Percentiles rank a stretch among this genome's conserved stretches.
Conservation (phyloP, 1,140 invertebrate genomes). For the Branchinecta lindahli region DNA sequence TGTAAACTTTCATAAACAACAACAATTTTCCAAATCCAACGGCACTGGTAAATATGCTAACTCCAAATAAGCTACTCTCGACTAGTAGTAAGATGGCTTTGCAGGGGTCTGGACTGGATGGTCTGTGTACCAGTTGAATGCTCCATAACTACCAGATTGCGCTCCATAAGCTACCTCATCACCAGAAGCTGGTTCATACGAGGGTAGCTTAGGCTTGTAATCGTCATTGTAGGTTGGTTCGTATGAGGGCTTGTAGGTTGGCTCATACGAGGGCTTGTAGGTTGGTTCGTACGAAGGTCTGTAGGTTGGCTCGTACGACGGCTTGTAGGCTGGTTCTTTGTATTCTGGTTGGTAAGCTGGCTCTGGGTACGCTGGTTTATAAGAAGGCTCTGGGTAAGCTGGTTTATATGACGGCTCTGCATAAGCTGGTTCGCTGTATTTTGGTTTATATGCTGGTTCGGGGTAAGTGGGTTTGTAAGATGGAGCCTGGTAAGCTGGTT, state of each 20-base stretch:
- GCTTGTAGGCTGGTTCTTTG: background rate
- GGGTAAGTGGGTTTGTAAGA: too few species aligned
- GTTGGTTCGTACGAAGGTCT: background rate
- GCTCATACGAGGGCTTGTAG: background rate
- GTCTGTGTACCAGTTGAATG: background rate
- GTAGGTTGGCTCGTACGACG: background rate
- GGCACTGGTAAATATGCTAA: too few species aligned
- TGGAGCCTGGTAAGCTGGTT: too few species aligned
- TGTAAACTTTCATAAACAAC: too few species aligned
- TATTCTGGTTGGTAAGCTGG: background rate
- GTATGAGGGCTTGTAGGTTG: background rate
- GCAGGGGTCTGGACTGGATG: background rate
- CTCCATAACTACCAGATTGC: background rate
- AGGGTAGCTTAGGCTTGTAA: background rate
- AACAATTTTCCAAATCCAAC: too few species aligned
- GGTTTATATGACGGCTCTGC: background rate
- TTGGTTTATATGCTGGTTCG: slow-evolving; percentile 7
- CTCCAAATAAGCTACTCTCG: too few species aligned
- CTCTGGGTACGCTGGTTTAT: background rate
- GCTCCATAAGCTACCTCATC: background rate
- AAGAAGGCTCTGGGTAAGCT: background rate
- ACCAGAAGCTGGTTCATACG: background rate
- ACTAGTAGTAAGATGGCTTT: background rate
- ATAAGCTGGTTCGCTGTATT: background rate
- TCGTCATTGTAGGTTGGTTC: background rate